A percentile compares a stretch with the other conserved stretches of the same genome.
Conservation (phyloP, 23 tunicate species). For the Trididemnum clinides region DNA sequence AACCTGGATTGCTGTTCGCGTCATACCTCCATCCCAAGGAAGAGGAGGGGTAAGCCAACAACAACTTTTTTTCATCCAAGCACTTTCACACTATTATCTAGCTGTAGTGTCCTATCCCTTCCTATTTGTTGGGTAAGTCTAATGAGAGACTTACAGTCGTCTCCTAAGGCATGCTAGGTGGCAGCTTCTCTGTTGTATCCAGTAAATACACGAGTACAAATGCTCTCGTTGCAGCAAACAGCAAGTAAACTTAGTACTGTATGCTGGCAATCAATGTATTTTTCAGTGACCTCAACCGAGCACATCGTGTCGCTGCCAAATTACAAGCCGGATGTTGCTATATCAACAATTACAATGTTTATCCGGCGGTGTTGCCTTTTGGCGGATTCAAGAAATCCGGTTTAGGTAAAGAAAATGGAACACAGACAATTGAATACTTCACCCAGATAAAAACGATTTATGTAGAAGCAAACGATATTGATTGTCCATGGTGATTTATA, state of each 20-base stretch:
- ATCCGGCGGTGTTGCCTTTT: slow-evolving; percentile 86
- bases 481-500: slow-evolving; percentile 35
- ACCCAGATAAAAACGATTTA: slow-evolving; percentile 82
- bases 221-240: neutral
- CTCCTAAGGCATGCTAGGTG: too few relatives aligned
- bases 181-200: too few relatives aligned
- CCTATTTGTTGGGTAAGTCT: too few relatives aligned
- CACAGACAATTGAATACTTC: slow-evolving; percentile 62
- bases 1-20: too few relatives aligned
- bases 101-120: too few relatives aligned
- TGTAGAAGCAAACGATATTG: slow-evolving; percentile 68
- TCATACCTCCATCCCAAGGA: too few relatives aligned
- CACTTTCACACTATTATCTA: too few relatives aligned
- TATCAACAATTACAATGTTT: slow-evolving; percentile 78
- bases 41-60: too few relatives aligned
- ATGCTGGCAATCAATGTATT: neutral
- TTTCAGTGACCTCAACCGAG: slow-evolving; percentile 74
- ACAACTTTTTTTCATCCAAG: too few relatives aligned
- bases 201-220: neutral
- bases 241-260: neutral
- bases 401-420: slow-evolving; percentile 89
- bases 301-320: slow-evolving; percentile 78
- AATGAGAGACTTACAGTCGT: too few relatives aligned
- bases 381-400: slow-evolving; percentile 96
- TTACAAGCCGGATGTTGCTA: slow-evolving; percentile 81